phyloP scores from a whole-genome alignment of 1,140 invertebrate genomes.

The Drosophila lacteicornis region DNA sequence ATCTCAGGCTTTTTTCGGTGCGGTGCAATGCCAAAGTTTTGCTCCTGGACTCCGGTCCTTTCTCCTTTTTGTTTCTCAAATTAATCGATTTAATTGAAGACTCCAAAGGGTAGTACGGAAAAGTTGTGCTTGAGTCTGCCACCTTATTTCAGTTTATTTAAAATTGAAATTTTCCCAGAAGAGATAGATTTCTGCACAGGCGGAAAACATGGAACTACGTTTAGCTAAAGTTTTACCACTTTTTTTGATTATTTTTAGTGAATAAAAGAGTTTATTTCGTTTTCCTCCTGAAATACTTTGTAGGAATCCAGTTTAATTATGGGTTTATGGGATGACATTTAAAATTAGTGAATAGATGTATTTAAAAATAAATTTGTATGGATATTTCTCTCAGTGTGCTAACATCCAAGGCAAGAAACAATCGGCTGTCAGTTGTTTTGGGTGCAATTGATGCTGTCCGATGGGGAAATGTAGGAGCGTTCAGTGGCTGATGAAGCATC shows the following conservation, averaged over 20 bases:
- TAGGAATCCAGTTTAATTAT: too few species aligned
- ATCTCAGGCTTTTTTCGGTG: constrained; percentile 37
- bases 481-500: constrained; percentile 29
- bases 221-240: too few species aligned
- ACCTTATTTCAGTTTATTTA: constrained; percentile 68
- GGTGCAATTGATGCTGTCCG: constrained; percentile 58
- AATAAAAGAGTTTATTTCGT: too few species aligned
- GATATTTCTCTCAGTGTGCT: constrained; percentile 7
- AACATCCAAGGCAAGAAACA: constrained; percentile 47
- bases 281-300: too few species aligned
- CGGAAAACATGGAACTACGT: not conserved
- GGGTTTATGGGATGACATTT: too few species aligned
- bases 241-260: too few species aligned
- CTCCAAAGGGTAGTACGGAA: constrained; percentile 38
- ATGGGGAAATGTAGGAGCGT: constrained; percentile 19
- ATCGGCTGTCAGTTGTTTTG: constrained; percentile 56
- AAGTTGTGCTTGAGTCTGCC: constrained; percentile 41
- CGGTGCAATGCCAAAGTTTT: constrained; percentile 43
- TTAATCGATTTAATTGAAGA: constrained; percentile 82
- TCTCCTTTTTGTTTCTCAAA: constrained; percentile 56
- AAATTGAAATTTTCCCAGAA: constrained; percentile 54
- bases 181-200: constrained; percentile 7
- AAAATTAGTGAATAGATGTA: too few species aligned
- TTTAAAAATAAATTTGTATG: too few species aligned
- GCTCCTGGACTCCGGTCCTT: constrained; percentile 13